Conservation (phyloP, 2,888 invertebrate genomes). For the Tipula vernalis region DNA sequence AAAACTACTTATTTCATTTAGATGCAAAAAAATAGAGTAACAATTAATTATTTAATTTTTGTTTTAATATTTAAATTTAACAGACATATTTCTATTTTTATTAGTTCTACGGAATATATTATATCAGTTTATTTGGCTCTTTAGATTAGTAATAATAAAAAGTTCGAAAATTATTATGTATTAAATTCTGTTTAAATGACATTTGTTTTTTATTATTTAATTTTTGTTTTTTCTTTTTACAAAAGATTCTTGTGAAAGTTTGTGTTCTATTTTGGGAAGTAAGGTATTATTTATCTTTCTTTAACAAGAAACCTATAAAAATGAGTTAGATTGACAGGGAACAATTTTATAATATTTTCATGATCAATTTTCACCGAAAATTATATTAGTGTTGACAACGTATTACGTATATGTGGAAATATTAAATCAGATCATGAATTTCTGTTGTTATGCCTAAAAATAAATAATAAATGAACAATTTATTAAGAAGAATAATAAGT, state of each 20-base stretch:
- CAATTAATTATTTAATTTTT: not conserved
- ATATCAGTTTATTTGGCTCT: not conserved
- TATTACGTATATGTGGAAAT: not conserved
- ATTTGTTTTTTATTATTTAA: not conserved
- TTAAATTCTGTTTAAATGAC: no score
- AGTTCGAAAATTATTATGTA: not conserved
- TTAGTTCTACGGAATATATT: no score
- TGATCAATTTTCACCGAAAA: not conserved
- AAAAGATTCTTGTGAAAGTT: not conserved
- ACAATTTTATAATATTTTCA: not conserved
- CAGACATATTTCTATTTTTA: no score
- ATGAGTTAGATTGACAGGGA: not conserved
- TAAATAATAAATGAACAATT: no score
- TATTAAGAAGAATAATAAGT: no score
- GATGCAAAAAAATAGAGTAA: not conserved
- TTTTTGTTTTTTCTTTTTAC: not conserved
- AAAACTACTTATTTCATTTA: not conserved
- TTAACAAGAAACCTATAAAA: not conserved
- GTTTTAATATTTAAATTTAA: no score
- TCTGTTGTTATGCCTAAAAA: no score
- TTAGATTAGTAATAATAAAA: not conserved
- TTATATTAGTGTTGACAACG: not conserved
- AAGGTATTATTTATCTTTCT: not conserved
- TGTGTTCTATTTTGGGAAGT: not conserved
- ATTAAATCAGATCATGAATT: not conserved